A percentile compares a stretch with the other conserved stretches of the same genome.
phyloP scores from a whole-genome alignment of 2,888 invertebrate genomes.

The Polylopha cassiicola region DNA sequence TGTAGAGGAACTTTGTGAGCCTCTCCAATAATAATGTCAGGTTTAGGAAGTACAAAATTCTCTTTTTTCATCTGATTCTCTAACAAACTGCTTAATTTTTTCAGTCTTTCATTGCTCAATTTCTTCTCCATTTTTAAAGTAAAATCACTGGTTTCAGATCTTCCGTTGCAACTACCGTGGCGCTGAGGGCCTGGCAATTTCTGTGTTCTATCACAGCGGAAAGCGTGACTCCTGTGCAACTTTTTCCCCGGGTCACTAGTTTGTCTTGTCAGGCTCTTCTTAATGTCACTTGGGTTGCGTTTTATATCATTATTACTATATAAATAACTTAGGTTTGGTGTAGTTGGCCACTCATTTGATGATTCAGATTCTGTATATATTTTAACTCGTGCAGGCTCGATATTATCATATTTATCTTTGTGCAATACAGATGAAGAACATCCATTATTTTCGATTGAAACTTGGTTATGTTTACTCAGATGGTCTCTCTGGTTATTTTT shows the following conservation, averaged over 20 bases:
- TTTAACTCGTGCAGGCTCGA: constrained; percentile 13
- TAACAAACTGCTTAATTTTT: constrained; percentile 56
- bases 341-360: constrained; percentile 33
- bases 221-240: constrained; percentile 78
- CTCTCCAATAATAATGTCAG: constrained; percentile 29
- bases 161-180: constrained; percentile 58
- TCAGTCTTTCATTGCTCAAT: constrained; percentile 59
- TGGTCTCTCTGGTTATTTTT: constrained; percentile 17
- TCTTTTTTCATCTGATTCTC: constrained; percentile 69
- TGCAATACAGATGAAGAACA: constrained; percentile 8
- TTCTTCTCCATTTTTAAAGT: constrained; percentile 57
- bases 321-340: constrained; percentile 61
- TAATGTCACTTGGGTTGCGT: constrained; percentile 45
- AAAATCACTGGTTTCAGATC: constrained; percentile 58
- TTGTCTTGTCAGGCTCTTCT: constrained; percentile 58
- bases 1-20: constrained; percentile 29
- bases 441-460: constrained; percentile 8
- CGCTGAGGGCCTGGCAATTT: constrained; percentile 50
- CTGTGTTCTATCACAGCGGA: constrained; percentile 72
- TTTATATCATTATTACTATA: constrained; percentile 55
- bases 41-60: constrained; percentile 42
- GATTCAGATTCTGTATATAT: constrained; percentile 32
- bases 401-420: constrained; percentile 22
- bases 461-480: constrained; percentile 24
- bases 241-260: constrained; percentile 73